Conservation (phyloP, 2,797 vertebrate species). For the Sardinella longiceps region DNA sequence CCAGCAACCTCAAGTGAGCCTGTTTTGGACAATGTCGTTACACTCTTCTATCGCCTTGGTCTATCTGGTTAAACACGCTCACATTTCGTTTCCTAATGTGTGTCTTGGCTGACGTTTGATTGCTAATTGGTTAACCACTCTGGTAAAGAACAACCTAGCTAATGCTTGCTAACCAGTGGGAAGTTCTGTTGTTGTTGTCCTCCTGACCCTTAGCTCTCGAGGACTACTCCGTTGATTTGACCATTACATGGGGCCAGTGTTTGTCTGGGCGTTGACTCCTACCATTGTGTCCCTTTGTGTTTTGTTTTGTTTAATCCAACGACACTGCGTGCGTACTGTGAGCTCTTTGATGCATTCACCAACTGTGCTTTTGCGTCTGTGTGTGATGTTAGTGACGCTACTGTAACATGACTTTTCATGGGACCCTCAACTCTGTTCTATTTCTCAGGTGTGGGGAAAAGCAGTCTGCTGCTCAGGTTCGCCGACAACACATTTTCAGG, state of each 20-base stretch:
- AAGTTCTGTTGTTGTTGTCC: neutral
- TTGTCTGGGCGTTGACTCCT: slow-evolving; percentile 22
- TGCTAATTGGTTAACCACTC: neutral
- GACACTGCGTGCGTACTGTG: slow-evolving; percentile 1
- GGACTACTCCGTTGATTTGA: neutral
- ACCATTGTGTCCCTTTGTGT: slow-evolving; percentile 9
- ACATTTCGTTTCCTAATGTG: neutral
- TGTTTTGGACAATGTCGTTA: no score
- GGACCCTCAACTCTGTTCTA: neutral
- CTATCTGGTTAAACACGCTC: neutral
- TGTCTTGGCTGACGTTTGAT: slow-evolving; percentile 4
- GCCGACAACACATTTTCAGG: slow-evolving; percentile 99
- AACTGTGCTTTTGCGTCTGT: neutral
- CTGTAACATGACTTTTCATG: neutral
- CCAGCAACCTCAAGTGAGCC: slow-evolving; percentile 1
- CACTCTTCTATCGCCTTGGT: neutral
- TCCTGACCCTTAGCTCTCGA: neutral
- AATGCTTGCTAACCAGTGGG: neutral
- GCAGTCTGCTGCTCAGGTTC: slow-evolving; percentile 97
- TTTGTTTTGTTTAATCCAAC: slow-evolving; percentile 15
- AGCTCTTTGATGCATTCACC: neutral
- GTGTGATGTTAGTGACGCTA: neutral
- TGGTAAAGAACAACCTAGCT: slow-evolving; percentile 1
- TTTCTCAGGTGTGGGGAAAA: slow-evolving; percentile 93
- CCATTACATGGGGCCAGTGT: slow-evolving; percentile 3